Base-by-base conservation (phyloP, 2,888 invertebrate genomes). In the Plagodis dolabraria region DNA sequence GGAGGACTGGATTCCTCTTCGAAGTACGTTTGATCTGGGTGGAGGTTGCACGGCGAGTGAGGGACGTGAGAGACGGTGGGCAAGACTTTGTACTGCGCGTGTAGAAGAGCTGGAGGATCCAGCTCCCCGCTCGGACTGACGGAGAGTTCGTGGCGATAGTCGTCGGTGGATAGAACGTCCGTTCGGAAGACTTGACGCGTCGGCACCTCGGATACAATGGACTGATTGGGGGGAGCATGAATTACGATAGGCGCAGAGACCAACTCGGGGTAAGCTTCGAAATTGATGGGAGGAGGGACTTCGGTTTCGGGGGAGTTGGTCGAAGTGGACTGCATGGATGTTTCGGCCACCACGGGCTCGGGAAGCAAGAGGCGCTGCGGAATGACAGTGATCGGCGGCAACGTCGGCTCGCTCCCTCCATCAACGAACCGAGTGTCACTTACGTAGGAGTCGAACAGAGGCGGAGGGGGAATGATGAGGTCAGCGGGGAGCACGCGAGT, bases 391-490 rank as follows among this genome's bases (percentile, higher is more conserved):
- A 92, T 89, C 63, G 87, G 87, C 60, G 89, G 83, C 62, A 82
- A 69, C 65, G 76, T 75, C 63, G 80, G 69, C 57, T 83, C 82
- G 57, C 74, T 74, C 61, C 79, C 77, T 61, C 77, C 79, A 53
- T 83, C 78, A 59, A 77, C 67, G 72, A 82, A 75, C 64, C 79
- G 75, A 77, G 73, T 79, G 69, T 85, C 85, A 87, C 85, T 89
- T 86, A 86, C 87, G 79, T 87, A 81, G 65, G 86, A 83, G 73
- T 90, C 87, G 79, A 92, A 92, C 74, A 86, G 82, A 73, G 92
- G 92, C 82, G 92, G 92, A 81, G 92, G 92, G 71, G 92, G 92
- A 64, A 92, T 91, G 80, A 92, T 92, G 78, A 88, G 82, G 71
- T 92, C 91, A 61, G 86, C 89, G 72, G 90, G 83, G 71, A 85